Base-by-base conservation (phyloP, 2,888 invertebrate genomes). In the Nebria brevicollis region DNA sequence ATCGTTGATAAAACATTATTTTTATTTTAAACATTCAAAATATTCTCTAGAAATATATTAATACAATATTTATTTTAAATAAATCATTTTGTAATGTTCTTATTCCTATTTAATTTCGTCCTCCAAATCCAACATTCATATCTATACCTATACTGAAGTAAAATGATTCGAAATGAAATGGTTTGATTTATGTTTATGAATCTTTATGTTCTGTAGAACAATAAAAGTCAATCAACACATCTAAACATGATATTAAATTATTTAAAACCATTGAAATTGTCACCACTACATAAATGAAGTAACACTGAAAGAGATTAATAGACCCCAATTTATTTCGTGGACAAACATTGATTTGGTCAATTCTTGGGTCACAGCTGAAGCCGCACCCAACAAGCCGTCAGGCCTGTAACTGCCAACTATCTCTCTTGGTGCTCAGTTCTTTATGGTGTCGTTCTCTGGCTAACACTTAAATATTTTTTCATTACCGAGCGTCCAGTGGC, bases 381-480 rank as follows among this genome's bases (percentile, higher is more conserved):
- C 65, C 7, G 65, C 26, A 42, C 54, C 54, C 54, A 54, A 54
- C 54, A 13, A 54, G 7, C 54, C 54, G 7, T 54, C 54, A 54
- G 54, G 54, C 54, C 20, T 20, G 65, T 75, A 54, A 65, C 75
- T 75, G 10, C 75, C 34, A 34, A 34, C 34, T 34, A 6, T 54
- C 8, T 64, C 10, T 64, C 64, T 64, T 77, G 77, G 25, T 70
- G 43, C 43, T 42, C 77, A 54, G 68, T 77, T 77, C 70, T 77
- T 77, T 77, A 70, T 77, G 70, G 25, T 66, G 42, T 54, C 11
- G 68, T 70, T 43, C 77, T 20, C 70, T 77, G 25, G 41, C 77
- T 43, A 66, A 70, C 70, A 77, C 77, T 77, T 70, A 42, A 34
- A 77, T 77, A 77, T 77, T 77, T 77, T 77, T 77, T 77, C 77